Evolutionary conservation across 2,113 vertebrate species (phyloP).

Genomic region (Nanorana parkeri): DNA sequence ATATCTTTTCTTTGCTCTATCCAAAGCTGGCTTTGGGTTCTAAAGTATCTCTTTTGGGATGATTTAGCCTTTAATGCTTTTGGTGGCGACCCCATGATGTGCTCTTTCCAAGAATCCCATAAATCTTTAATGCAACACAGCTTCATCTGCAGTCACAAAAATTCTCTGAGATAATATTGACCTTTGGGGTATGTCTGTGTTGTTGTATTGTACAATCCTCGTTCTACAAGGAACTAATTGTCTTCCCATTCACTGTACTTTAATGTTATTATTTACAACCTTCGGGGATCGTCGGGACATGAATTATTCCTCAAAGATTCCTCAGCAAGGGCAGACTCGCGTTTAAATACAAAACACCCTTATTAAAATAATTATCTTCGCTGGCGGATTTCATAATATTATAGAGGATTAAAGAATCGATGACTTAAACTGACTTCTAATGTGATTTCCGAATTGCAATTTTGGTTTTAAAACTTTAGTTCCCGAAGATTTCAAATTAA

Average conservation of each 20-base stretch:
- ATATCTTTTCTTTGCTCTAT: too few species aligned
- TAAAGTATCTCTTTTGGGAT: too few species aligned
- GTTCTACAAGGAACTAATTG: conserved; percentile 39
- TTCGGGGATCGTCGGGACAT: conserved; percentile 42
- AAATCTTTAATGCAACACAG: conserved; percentile 47
- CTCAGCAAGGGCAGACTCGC: conserved; percentile 43
- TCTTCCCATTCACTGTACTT: conserved; percentile 49
- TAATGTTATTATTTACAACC: conserved; percentile 57
- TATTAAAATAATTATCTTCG: conserved; percentile 34
- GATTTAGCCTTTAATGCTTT: too few species aligned
- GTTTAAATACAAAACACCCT: conserved; percentile 32
- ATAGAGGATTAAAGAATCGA: not conserved
- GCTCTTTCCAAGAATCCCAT: too few species aligned
- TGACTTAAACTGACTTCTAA: conserved; percentile 5
- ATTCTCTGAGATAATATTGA: conserved; percentile 56
- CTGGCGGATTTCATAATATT: conserved; percentile 4
- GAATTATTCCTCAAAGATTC: conserved; percentile 35
- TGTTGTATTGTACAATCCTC: conserved; percentile 7
- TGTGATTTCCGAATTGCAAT: conserved; percentile 18
- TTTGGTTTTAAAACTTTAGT: conserved; percentile 27
- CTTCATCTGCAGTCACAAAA: conserved; percentile 16
- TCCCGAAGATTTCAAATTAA: not conserved
- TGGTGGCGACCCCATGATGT: too few species aligned
- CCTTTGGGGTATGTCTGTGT: conserved; percentile 54
- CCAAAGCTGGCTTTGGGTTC: too few species aligned